These are phyloP conservation scores for Chelon labrosus DNA, from an alignment of 2,797 vertebrate genomes.

Conservation along the genomic window DNA sequence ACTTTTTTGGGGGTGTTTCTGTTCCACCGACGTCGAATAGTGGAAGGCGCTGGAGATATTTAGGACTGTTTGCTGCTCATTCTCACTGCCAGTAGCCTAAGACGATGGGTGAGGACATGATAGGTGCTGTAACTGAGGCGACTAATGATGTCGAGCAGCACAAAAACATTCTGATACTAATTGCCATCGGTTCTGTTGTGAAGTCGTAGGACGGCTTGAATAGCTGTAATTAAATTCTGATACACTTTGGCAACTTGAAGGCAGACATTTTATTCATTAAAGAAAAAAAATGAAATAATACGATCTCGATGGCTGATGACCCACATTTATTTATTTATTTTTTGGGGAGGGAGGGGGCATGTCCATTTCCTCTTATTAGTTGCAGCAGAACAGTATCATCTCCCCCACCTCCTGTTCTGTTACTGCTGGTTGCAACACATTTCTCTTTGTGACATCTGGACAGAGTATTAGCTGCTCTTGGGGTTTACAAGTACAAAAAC, in stretches of 20 bases:
- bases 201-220: background rate
- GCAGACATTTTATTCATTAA: conserved; percentile 4
- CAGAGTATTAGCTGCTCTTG: no score
- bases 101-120: conserved; percentile 1
- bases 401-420: no score
- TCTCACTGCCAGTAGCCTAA: background rate
- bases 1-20: background rate
- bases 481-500: no score
- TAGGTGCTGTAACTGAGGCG: background rate
- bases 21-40: background rate
- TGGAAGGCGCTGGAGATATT: background rate
- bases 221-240: conserved; percentile 14
- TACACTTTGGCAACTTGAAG: conserved; percentile 5
- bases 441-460: no score
- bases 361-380: no score
- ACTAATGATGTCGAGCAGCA: background rate
- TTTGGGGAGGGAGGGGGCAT: no score
- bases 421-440: no score
- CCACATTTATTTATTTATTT: no score
- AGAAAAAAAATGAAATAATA: background rate
- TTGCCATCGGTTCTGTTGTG: background rate
- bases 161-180: background rate
- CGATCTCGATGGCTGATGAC: background rate
- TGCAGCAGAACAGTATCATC: no score
- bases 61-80: conserved; percentile 8